Percentiles rank a stretch among this genome's conserved stretches.
Conservation (phyloP, 2,113 vertebrate species). For the Myotis lucifugus region DNA sequence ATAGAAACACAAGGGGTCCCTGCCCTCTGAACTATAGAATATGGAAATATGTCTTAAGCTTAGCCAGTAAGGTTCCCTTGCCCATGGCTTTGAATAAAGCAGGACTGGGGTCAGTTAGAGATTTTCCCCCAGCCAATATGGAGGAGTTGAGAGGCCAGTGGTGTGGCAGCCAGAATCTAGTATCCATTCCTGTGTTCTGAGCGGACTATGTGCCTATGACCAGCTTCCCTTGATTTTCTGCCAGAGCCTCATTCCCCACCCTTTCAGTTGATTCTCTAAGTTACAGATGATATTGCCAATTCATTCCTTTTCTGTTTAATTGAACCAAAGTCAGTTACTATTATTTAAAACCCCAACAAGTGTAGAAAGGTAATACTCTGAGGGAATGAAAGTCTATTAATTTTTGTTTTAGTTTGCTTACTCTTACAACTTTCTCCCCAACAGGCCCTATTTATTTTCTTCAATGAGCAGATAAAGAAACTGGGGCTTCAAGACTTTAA, state of each 20-base stretch:
- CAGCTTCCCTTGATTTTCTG: not conserved
- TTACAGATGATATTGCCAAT: not conserved
- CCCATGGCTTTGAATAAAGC: not conserved
- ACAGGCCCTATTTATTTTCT: not conserved
- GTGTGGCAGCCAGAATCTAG: not conserved
- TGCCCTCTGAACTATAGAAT: not conserved
- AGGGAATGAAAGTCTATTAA: not conserved
- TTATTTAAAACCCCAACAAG: not conserved
- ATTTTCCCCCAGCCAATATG: not conserved
- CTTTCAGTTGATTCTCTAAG: not conserved
- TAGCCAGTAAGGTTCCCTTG: not conserved
- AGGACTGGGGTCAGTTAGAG: not conserved
- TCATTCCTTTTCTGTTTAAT: not conserved
- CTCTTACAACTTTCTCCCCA: not conserved
- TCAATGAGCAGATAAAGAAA: not conserved
- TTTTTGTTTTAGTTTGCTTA: slow-evolving; percentile 6
- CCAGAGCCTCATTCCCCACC: not conserved
- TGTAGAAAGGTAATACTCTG: not conserved
- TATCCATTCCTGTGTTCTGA: not conserved
- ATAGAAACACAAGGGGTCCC: not conserved
- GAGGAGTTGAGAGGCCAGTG: not conserved
- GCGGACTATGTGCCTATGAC: not conserved
- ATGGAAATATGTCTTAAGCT: not conserved
- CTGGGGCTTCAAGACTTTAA: not conserved
- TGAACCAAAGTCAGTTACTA: not conserved